These are phyloP conservation scores for Neolamprologus caudopunctatus DNA, from an alignment of 2,113 vertebrate genomes.

Conservation along the genomic window DNA sequence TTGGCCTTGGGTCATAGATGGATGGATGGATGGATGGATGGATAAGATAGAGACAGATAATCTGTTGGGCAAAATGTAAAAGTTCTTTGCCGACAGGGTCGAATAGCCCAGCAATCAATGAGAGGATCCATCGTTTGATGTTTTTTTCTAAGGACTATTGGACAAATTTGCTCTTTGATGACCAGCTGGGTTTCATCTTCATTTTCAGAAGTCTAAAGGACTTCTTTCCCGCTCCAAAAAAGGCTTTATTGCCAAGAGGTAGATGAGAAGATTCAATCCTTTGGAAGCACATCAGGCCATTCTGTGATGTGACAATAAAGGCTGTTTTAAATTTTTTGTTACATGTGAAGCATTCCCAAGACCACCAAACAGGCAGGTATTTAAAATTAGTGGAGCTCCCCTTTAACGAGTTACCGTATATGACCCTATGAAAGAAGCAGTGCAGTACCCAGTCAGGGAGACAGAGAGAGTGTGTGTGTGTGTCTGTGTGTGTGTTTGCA, in stretches of 20 bases:
- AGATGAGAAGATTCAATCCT: not conserved
- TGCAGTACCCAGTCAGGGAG: not conserved
- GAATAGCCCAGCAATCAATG: not conserved
- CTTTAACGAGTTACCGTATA: not conserved
- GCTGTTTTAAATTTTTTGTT: not conserved
- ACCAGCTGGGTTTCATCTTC: not conserved
- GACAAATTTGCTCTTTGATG: not conserved
- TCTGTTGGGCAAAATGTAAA: not conserved
- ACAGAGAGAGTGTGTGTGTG: not conserved
- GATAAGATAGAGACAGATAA: not conserved
- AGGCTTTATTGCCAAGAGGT: not conserved
- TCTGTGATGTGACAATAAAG: not conserved
- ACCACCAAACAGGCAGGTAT: not conserved
- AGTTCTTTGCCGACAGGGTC: not conserved
- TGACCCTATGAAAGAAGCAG: not conserved
- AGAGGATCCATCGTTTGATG: not conserved
- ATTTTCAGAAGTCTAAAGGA: not conserved
- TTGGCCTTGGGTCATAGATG: not conserved
- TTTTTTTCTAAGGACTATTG: not conserved
- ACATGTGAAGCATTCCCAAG: not conserved
- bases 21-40: not conserved
- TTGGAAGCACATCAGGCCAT: not conserved
- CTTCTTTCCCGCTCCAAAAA: not conserved
- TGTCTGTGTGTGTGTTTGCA: not conserved
- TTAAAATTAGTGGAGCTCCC: not conserved